Conservation (phyloP, 2,113 vertebrate species). For the Catharus minimus region DNA sequence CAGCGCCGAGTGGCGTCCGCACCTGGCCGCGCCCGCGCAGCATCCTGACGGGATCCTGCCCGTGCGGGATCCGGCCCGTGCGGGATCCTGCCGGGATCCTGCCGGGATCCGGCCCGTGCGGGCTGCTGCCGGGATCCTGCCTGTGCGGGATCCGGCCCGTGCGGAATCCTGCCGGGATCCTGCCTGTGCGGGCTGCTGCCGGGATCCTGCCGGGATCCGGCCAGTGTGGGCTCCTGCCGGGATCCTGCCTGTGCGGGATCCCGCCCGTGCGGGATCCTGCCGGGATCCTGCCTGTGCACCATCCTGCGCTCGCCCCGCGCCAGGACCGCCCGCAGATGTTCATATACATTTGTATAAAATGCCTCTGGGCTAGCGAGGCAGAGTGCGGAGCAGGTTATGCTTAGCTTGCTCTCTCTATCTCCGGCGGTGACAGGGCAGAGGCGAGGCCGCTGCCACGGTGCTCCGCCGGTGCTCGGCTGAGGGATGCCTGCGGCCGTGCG, state of each 20-base stretch:
- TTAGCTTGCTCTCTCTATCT: rapidly evolving
- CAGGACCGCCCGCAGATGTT: too few species aligned
- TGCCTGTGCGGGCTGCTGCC: background rate
- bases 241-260: background rate
- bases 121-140: background rate
- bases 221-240: too few species aligned
- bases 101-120: background rate
- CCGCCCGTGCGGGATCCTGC: background rate
- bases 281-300: too few species aligned
- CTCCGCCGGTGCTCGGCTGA: rapidly evolving
- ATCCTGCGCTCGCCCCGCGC: background rate
- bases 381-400: rapidly evolving
- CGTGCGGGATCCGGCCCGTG: background rate
- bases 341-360: too few species aligned
- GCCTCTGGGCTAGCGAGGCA: rapidly evolving
- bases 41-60: background rate
- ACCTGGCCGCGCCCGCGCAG: background rate
- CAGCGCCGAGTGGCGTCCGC: rapidly evolving
- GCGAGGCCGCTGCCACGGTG: rapidly evolving
- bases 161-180: background rate
- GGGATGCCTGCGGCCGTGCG: background rate
- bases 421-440: rapidly evolving
- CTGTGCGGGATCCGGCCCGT: background rate
- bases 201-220: too few species aligned
- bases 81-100: too few species aligned